These are phyloP conservation scores for Steromphala cineraria DNA, from an alignment of 2,888 invertebrate species.

Conservation along the genomic window DNA sequence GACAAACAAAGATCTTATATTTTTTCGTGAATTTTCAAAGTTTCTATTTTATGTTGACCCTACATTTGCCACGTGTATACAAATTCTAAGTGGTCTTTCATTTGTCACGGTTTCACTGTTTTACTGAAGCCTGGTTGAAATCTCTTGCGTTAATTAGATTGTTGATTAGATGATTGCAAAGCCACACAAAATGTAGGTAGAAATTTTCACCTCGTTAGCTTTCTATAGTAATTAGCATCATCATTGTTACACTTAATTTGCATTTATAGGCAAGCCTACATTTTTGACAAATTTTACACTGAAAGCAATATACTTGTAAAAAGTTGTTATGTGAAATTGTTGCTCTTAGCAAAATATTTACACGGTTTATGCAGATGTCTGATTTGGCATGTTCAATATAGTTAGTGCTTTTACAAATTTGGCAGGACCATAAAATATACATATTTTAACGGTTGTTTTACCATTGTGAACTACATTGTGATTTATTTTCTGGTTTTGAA, in stretches of 20 bases:
- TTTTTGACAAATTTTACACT: conserved; percentile 25
- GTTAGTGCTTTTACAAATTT: background rate
- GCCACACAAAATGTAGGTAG: background rate
- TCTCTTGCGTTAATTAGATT: background rate
- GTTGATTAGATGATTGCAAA: background rate
- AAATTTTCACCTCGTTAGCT: no score
- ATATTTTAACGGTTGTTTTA: conserved; percentile 16
- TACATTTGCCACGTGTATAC: background rate
- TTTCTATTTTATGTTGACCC: background rate
- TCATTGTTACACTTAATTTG: background rate
- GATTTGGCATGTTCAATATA: conserved; percentile 14
- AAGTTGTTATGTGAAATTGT: conserved; percentile 18
- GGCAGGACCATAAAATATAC: conserved; percentile 9
- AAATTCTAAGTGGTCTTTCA: background rate
- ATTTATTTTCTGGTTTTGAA: background rate
- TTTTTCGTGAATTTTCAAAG: conserved; percentile 1
- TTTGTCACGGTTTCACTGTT: background rate
- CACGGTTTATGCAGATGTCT: conserved; percentile 14
- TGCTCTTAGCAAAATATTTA: background rate
- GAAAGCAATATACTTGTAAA: conserved; percentile 27
- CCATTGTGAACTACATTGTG: background rate
- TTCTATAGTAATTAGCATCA: no score
- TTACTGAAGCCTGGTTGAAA: background rate
- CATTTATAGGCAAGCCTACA: background rate
- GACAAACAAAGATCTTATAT: conserved; percentile 9